Percentiles rank a stretch among this genome's conserved stretches.
Conservation (phyloP, 2,113 vertebrate species). For the Silurus glanis region DNA sequence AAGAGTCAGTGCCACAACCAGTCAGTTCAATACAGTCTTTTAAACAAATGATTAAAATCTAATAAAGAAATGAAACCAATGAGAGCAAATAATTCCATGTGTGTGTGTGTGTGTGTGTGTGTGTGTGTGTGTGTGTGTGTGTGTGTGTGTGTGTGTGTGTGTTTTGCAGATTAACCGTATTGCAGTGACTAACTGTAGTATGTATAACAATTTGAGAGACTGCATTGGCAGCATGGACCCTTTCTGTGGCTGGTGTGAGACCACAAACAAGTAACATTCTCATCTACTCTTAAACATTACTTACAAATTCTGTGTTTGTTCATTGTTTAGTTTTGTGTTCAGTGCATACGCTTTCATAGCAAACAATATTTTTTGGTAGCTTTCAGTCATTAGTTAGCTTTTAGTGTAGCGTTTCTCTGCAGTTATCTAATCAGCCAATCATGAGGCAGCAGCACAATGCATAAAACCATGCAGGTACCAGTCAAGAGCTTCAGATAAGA, state of each 20-base stretch:
- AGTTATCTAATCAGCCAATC: too few relatives aligned
- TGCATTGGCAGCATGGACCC: constrained; percentile 86
- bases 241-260: constrained; percentile 86
- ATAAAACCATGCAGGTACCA: too few relatives aligned
- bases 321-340: not conserved
- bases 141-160: constrained; percentile 48
- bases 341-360: not conserved
- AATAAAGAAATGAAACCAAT: not conserved
- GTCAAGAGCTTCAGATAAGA: too few relatives aligned
- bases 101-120: constrained; percentile 12
- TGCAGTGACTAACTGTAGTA: constrained; percentile 76
- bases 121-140: not conserved
- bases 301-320: not conserved
- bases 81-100: not conserved
- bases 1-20: not conserved
- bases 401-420: not conserved
- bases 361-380: not conserved
- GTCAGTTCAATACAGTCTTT: not conserved
- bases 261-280: constrained; percentile 55
- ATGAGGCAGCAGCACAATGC: not conserved
- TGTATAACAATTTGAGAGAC: constrained; percentile 62
- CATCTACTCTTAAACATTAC: not conserved
- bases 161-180: constrained; percentile 80
- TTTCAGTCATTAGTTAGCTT: not conserved
- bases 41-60: not conserved